Conservation (phyloP, 2,888 invertebrate species). For the Cosmopolites sordidus region DNA sequence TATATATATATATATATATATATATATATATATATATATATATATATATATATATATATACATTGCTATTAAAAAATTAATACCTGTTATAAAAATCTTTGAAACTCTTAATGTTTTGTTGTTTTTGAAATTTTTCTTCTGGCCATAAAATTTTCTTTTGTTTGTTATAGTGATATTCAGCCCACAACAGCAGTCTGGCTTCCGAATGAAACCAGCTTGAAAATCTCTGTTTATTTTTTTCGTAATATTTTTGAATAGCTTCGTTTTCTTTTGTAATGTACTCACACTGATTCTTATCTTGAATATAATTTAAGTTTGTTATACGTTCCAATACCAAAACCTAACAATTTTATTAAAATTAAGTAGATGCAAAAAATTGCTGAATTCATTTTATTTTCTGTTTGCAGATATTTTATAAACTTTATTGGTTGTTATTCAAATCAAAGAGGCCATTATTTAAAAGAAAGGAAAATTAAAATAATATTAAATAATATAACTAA, state of each 20-base stretch:
- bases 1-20: too few species aligned
- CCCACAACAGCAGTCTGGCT: slow-evolving; percentile 46
- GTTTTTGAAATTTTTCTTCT: slow-evolving; percentile 44
- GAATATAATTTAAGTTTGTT: neutral
- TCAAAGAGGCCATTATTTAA: too few species aligned
- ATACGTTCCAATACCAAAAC: slow-evolving; percentile 13
- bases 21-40: too few species aligned
- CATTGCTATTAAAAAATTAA: too few species aligned
- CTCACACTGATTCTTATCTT: neutral
- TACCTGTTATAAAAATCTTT: slow-evolving; percentile 19
- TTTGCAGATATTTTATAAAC: too few species aligned
- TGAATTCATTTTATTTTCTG: too few species aligned
- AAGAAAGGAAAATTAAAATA: too few species aligned
- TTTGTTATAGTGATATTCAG: slow-evolving; percentile 44
- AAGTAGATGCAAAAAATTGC: neutral
- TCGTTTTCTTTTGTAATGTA: slow-evolving; percentile 33
- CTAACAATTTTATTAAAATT: slow-evolving; percentile 7
- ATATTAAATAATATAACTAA: too few species aligned
- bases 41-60: too few species aligned
- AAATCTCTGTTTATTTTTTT: slow-evolving; percentile 11
- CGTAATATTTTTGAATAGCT: slow-evolving; percentile 25
- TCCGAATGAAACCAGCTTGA: slow-evolving; percentile 32
- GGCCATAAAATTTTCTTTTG: slow-evolving; percentile 47
- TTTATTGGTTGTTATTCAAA: too few species aligned
- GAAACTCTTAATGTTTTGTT: slow-evolving; percentile 18